Base-by-base conservation (phyloP, 2,113 vertebrate species). In the Hucho hucho region DNA sequence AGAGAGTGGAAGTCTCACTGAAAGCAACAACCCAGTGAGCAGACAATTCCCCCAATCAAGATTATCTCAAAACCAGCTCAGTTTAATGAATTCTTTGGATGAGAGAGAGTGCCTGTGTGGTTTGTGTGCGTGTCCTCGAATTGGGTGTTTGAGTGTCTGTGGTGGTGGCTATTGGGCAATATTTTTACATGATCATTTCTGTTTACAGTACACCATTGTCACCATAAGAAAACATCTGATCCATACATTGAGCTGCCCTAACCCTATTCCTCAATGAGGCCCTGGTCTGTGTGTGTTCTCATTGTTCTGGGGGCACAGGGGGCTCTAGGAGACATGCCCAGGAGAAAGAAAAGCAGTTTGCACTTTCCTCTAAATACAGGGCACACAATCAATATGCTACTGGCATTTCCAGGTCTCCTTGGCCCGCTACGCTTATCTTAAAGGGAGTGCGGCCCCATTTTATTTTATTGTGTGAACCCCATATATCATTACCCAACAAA, bases 401-500 rank as follows among this genome's bases (percentile, higher is more conserved):
- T 87, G 86, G 88, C 84, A 88, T 89, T 87, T 90, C 86, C 84
- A 76, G 86, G 84, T 87, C 87, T 82, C 80, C 83, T 87, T 84
- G 77, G 85, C 83, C 29, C 58, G 85, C 79, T 86, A 82, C 65
- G 75, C 77, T 86, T 87, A 87, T 91, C 89, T 92, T 79, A 91
- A 90, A 88, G 83, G 86, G 70, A 85, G 78, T 82, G 73, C 78
- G 77, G 82, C 87, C 86, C 87, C 82, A 83, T 92, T 90, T 88
- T 82, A 72, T 87, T 90, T 88, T 88, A 91, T 80, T 86, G 81
- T 86, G 79, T 79, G 81, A 83, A 87, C 78, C 73, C 83, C 84
- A 89, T 91, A 88, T 91, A 92, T 92, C 89, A 92, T 89, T 91
- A 87, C 82, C 81, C 75, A 81, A 80, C 81, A 89, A 91, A 89